Percentiles rank a stretch among this genome's conserved stretches.
These are phyloP conservation scores for Teleogryllus occipitalis DNA, from an alignment of 1,140 invertebrate genomes.

Conservation along the genomic window DNA sequence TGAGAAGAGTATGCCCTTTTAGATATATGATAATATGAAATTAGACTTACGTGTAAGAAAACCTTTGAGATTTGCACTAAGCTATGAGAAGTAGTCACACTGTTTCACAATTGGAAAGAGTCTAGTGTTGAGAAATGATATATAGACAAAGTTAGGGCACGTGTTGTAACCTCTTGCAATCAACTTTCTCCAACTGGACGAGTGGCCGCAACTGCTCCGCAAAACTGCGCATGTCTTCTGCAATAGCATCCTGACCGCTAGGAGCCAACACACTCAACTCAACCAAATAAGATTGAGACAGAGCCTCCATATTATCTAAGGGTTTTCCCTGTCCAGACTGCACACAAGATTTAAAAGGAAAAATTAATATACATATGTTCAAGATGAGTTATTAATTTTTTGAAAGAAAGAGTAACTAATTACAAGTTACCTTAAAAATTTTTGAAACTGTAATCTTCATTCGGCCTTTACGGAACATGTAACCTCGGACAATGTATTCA, in stretches of 20 bases:
- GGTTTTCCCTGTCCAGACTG: conserved; percentile 60
- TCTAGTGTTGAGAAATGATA: not conserved
- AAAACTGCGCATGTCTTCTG: conserved; percentile 91
- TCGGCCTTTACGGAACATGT: conserved; percentile 91
- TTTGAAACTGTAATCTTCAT: conserved; percentile 97
- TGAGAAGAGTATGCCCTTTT: too few species aligned
- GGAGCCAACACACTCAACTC: conserved; percentile 91
- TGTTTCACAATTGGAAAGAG: not conserved
- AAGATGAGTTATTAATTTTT: not conserved
- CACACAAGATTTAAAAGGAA: not conserved
- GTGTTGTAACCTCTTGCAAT: conserved; percentile 61
- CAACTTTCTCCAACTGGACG: conserved; percentile 83
- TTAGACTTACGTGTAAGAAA: too few species aligned
- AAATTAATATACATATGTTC: not conserved
- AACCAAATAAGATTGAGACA: conserved; percentile 88
- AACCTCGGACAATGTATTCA: conserved; percentile 89
- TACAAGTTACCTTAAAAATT: conserved; percentile 61
- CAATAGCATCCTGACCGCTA: conserved; percentile 86
- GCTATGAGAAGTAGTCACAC: not conserved
- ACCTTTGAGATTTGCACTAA: too few species aligned
- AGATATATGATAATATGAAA: too few species aligned
- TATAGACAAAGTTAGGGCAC: conserved; percentile 10
- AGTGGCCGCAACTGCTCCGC: conserved; percentile 89
- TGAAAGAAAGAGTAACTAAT: not conserved
- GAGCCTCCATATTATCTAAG: conserved; percentile 65